These are phyloP conservation scores for Zophobas atratus DNA, from an alignment of 1,140 invertebrate species.

Conservation along the genomic window DNA sequence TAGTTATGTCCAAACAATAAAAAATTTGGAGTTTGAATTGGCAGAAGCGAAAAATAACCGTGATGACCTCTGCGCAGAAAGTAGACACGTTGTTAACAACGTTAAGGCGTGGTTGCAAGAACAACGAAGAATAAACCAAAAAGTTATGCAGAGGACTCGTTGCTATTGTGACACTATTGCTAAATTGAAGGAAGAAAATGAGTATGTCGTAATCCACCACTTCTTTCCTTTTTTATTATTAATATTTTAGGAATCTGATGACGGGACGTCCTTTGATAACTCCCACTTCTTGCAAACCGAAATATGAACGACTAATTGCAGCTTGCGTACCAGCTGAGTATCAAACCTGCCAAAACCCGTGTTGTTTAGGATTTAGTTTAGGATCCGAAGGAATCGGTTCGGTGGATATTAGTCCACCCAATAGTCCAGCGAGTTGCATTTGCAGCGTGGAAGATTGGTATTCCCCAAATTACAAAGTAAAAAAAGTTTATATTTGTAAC, in stretches of 20 bases:
- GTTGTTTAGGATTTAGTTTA: conserved; percentile 8
- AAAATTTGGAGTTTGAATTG: conserved; percentile 53
- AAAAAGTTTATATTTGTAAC: background rate
- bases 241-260: background rate
- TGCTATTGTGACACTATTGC: conserved; percentile 25
- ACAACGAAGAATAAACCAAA: conserved; percentile 48
- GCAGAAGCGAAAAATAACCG: conserved; percentile 34
- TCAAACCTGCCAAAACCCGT: background rate
- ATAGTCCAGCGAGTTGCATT: conserved; percentile 22
- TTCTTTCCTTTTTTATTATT: background rate
- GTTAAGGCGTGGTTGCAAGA: conserved; percentile 49
- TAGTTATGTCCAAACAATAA: conserved; percentile 8
- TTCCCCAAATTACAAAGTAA: conserved; percentile 44
- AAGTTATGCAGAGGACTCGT: background rate
- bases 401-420: background rate
- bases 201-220: background rate
- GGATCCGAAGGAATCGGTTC: conserved; percentile 22
- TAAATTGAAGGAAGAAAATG: conserved; percentile 20
- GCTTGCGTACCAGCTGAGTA: too few species aligned
- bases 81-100: conserved; percentile 41
- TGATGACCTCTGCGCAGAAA: conserved; percentile 49
- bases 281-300: background rate
- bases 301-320: background rate
- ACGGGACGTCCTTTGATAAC: conserved; percentile 1
- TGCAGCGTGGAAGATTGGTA: conserved; percentile 43